These are phyloP conservation scores for Anastrepha obliqua DNA, from an alignment of 1,140 invertebrate genomes.

Conservation along the genomic window DNA sequence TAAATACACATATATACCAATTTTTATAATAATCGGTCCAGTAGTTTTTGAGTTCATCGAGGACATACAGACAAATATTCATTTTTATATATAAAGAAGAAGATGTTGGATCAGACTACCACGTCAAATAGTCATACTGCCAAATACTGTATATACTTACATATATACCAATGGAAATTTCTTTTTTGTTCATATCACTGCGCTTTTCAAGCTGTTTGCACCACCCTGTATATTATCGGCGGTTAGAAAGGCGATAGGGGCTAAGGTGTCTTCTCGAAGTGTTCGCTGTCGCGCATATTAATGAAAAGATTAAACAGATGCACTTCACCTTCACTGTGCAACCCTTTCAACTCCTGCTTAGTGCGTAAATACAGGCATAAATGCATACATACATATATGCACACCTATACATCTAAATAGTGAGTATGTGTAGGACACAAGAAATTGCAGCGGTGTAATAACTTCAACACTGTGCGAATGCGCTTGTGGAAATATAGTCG, in stretches of 20 bases:
- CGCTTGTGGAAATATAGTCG: neutral
- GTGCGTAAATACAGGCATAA: neutral
- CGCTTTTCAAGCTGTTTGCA: too few relatives aligned
- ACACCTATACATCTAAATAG: too few relatives aligned
- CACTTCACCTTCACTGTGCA: neutral
- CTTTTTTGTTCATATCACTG: too few relatives aligned
- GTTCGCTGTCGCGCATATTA: conserved; percentile 28
- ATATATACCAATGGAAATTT: too few relatives aligned
- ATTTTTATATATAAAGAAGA: too few relatives aligned
- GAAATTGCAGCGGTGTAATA: neutral
- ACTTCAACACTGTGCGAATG: neutral
- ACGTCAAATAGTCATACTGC: too few relatives aligned
- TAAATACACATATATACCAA: too few relatives aligned
- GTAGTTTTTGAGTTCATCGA: too few relatives aligned
- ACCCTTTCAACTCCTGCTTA: neutral
- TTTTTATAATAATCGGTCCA: too few relatives aligned
- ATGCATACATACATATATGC: neutral
- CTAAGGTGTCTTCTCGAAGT: neutral
- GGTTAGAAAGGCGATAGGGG: neutral
- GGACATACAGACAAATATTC: too few relatives aligned
- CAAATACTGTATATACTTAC: too few relatives aligned
- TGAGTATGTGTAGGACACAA: neutral
- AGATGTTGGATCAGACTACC: too few relatives aligned
- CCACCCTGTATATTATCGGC: neutral
- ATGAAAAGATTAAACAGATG: conserved; percentile 34